Conservation (phyloP, 2,797 vertebrate genomes). For the Notamacropus eugenii region DNA sequence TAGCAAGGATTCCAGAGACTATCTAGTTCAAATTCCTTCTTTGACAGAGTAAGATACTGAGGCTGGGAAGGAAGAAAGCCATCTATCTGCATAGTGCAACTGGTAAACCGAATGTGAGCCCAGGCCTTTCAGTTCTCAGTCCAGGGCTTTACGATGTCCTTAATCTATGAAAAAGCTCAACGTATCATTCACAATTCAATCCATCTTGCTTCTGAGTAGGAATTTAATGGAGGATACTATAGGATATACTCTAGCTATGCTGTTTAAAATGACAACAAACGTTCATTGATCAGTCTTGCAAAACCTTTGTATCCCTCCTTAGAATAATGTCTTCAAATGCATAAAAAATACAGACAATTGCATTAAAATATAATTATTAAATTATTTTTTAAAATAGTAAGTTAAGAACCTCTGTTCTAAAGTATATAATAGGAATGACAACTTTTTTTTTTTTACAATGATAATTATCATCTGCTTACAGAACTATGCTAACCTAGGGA, state of each 20-base stretch:
- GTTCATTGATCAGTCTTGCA: background rate
- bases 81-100: background rate
- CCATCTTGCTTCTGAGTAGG: background rate
- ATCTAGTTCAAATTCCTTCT: background rate
- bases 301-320: background rate
- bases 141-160: background rate
- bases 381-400: background rate
- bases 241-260: background rate
- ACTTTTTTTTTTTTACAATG: background rate
- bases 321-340: background rate
- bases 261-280: background rate
- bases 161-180: background rate
- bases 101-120: background rate
- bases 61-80: background rate
- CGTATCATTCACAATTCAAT: background rate
- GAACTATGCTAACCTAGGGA: background rate
- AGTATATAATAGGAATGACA: background rate
- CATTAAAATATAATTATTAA: background rate
- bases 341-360: background rate
- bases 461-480: background rate
- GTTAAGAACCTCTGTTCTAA: background rate
- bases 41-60: background rate
- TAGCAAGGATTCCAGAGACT: background rate
- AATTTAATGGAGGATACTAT: background rate
- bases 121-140: background rate